Conservation (phyloP, 2,797 vertebrate species). For the Kryptopterus vitreolus region DNA sequence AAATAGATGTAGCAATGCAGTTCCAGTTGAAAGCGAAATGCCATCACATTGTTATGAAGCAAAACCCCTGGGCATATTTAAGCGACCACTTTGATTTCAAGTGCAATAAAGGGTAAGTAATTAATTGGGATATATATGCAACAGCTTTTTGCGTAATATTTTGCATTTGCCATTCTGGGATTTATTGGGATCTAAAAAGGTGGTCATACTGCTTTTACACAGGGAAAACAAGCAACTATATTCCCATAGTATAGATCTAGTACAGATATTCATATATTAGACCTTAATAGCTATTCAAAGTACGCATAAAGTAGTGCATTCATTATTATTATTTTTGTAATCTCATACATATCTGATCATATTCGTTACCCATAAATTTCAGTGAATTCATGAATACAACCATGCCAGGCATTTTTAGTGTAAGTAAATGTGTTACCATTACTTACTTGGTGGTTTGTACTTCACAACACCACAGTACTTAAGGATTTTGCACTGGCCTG, state of each 20-base stretch:
- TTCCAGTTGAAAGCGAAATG: too few relatives aligned
- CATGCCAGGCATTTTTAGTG: neutral
- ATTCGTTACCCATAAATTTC: neutral
- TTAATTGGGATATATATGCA: too few relatives aligned
- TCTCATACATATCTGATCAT: neutral
- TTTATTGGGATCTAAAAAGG: neutral
- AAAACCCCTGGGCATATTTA: too few relatives aligned
- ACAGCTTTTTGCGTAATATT: neutral
- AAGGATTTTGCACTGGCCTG: neutral
- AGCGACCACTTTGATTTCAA: too few relatives aligned
- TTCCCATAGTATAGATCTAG: neutral
- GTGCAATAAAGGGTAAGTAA: too few relatives aligned
- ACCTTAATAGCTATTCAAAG: neutral
- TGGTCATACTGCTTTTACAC: constrained; percentile 2
- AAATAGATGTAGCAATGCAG: too few relatives aligned
- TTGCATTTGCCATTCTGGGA: neutral
- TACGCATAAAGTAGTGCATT: neutral
- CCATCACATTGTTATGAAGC: too few relatives aligned
- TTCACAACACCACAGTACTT: neutral
- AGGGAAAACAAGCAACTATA: constrained; percentile 7
- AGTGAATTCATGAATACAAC: neutral
- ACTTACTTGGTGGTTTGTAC: neutral
- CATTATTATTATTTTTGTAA: neutral
- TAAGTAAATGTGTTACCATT: neutral
- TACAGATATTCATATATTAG: neutral